Base-by-base conservation (phyloP, 2,888 invertebrate genomes). In the Andrena praecox region DNA sequence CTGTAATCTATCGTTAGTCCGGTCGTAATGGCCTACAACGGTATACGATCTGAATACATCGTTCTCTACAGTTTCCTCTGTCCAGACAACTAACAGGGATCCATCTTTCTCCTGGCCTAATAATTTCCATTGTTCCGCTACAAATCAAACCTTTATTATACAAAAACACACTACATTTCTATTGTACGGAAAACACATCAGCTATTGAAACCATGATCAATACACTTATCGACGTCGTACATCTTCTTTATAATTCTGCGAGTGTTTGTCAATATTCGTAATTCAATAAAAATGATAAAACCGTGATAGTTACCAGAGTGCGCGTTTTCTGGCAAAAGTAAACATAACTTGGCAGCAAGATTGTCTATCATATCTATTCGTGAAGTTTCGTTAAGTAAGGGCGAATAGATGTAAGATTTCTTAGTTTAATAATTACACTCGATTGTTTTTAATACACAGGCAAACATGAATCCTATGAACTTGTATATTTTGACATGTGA, bases 51-150 rank as follows among this genome's bases (percentile, higher is more conserved):
- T 68, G 2, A 84, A 63, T 52, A 71, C 69, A 29, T 81, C 56
- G 29, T 83, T 64, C 20, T 87, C 86, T 20, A 81, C 29, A 35
- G 60, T 81, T 88, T 92, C 93, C 80, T 94, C 93, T 81, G 95
- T 94, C 97, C 97, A 97, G 33, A 96, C 96, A 48, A 97, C 95
- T 35, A 97, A 93, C 90, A 97, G 95, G 0, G 96, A 96, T 2
- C 97, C 97, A 93, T 97, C 96, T 93, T 96, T 96, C 92, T 98
- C 97, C 93, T 97, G 97, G 0, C 97, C 97, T 85, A 98, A 94
- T 74, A 97, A 94, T 77, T 97, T 96, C 97, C 97, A 97, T 95
- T 97, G 97, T 86, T 96, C 95, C 0, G 96, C 96, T 91, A 77
- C 42, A 86, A 81, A 70, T 31, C 4, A 76, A 63, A 59, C 1